Evolutionary conservation across 2,797 vertebrate genomes (phyloP).

Genomic region (Enteromius afrohamiltoni): DNA sequence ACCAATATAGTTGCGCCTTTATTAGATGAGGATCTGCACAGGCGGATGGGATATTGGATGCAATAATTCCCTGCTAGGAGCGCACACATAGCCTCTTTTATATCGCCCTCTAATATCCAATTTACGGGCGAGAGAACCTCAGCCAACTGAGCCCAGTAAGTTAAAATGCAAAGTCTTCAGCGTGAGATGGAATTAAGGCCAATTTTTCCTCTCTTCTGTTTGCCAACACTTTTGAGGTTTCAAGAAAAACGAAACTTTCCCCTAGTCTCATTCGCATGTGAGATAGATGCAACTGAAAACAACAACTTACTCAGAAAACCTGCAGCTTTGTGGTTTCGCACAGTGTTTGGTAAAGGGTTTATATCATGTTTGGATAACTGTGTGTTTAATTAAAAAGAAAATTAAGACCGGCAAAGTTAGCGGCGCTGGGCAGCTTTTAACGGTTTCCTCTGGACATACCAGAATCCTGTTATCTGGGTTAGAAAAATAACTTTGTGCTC

Average conservation of each 20-base stretch:
- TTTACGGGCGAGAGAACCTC: slow-evolving; percentile 79
- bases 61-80: slow-evolving; percentile 81
- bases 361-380: slow-evolving; percentile 22
- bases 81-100: slow-evolving; percentile 81
- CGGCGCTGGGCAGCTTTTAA: not conserved
- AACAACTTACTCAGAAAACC: slow-evolving; percentile 65
- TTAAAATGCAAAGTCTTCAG: slow-evolving; percentile 79
- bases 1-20: slow-evolving; percentile 78
- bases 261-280: slow-evolving; percentile 69
- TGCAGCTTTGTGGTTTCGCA: slow-evolving; percentile 59
- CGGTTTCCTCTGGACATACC: not conserved
- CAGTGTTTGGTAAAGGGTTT: slow-evolving; percentile 50
- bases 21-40: slow-evolving; percentile 80
- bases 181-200: slow-evolving; percentile 80
- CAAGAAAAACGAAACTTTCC: slow-evolving; percentile 78
- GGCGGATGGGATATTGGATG: slow-evolving; percentile 76
- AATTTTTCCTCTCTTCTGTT: slow-evolving; percentile 77
- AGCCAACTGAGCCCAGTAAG: slow-evolving; percentile 82
- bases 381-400: not conserved
- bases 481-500: not conserved
- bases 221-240: slow-evolving; percentile 79
- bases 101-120: slow-evolving; percentile 83
- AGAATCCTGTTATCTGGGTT: slow-evolving; percentile 26
- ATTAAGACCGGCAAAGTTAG: slow-evolving; percentile 13
- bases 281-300: slow-evolving; percentile 71